phyloP scores from a whole-genome alignment of 2,113 vertebrate genomes.

The Fregata magnificens region DNA sequence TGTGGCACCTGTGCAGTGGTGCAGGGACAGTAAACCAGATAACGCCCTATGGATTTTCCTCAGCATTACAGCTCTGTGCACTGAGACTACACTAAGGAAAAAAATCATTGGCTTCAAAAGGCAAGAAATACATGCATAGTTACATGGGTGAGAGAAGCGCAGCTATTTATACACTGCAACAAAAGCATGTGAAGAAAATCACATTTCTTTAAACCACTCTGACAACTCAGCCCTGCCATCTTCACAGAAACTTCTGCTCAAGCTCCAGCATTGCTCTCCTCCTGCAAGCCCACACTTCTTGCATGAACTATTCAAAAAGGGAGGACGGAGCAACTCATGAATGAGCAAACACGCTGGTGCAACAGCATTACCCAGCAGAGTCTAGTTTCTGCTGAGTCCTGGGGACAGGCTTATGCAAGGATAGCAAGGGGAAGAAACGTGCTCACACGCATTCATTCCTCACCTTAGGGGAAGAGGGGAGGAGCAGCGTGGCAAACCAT shows the following conservation, averaged over 20 bases:
- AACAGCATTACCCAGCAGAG: neutral
- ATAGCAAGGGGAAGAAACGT: neutral
- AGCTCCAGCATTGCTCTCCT: neutral
- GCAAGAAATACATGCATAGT: neutral
- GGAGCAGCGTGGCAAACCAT: neutral
- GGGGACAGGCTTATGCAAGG: neutral
- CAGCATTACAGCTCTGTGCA: neutral
- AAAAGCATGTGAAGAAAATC: neutral
- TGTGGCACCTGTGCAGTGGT: neutral
- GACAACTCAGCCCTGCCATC: neutral
- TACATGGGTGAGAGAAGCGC: neutral
- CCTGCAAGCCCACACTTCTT: neutral
- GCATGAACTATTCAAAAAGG: neutral
- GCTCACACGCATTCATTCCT: neutral
- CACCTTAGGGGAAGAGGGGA: neutral
- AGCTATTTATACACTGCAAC: neutral
- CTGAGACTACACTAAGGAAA: neutral
- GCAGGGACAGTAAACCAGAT: neutral
- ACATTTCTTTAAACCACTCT: neutral
- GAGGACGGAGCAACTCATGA: fast-evolving
- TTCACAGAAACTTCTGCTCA: neutral
- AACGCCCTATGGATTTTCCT: neutral
- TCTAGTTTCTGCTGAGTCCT: neutral
- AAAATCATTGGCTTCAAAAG: neutral
- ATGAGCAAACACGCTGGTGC: neutral